Evolutionary conservation across 1,140 invertebrate species (phyloP).

Genomic region (Drosophila sp.): DNA sequence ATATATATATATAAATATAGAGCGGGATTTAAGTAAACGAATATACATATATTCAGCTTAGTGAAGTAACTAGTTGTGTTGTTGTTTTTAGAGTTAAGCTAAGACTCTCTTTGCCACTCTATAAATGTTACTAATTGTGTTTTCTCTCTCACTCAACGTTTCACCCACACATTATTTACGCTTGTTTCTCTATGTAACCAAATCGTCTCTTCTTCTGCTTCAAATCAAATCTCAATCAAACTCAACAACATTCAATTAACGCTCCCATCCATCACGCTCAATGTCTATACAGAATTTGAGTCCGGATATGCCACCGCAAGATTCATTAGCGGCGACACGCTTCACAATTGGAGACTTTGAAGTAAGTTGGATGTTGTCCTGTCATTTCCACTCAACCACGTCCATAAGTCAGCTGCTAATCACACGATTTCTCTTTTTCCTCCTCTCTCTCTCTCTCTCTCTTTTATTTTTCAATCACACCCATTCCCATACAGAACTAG

Average conservation of each 20-base stretch:
- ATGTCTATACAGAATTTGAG: constrained; percentile 86
- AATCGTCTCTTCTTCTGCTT: no score
- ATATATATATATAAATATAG: no score
- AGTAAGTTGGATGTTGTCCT: constrained; percentile 85
- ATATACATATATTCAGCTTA: constrained; percentile 18
- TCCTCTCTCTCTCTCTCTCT: constrained; percentile 45
- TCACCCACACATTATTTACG: constrained; percentile 65
- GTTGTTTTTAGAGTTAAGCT: constrained; percentile 48
- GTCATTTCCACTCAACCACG: background rate
- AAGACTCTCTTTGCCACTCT: constrained; percentile 39
- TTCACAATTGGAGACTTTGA: constrained; percentile 88
- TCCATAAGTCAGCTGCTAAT: constrained; percentile 59
- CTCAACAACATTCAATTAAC: constrained; percentile 31
- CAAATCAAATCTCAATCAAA: constrained; percentile 31
- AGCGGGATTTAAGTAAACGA: background rate
- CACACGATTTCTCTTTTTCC: constrained; percentile 60
- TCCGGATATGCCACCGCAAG: constrained; percentile 86
- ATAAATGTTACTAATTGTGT: constrained; percentile 79
- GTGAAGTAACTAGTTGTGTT: constrained; percentile 60
- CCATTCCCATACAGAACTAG: constrained; percentile 64
- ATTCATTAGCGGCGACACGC: constrained; percentile 86
- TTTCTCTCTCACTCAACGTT: constrained; percentile 68
- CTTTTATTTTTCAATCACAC: constrained; percentile 10
- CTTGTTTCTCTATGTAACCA: constrained; percentile 59
- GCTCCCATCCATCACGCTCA: constrained; percentile 55